Evolutionary conservation across 2,888 invertebrate species (phyloP).

Genomic region (Stegophylla sp.): DNA sequence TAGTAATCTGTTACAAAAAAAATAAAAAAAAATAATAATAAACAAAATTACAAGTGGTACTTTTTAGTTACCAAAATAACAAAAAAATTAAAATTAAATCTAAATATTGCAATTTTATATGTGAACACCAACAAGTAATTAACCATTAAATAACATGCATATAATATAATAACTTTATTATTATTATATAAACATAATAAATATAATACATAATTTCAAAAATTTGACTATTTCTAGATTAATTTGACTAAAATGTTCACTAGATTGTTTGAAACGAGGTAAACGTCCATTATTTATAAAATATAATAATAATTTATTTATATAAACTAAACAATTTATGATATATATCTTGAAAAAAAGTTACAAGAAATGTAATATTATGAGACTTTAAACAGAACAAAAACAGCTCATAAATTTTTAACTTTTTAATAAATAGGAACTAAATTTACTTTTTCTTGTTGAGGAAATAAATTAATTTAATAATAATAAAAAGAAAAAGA

Average conservation of each 20-base stretch:
- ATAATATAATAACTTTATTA: conserved; percentile 34
- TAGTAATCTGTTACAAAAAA: not conserved
- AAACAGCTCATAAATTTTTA: conserved; percentile 52
- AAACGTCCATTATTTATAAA: conserved; percentile 41
- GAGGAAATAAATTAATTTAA: conserved; percentile 56
- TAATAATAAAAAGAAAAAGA: conserved; percentile 37
- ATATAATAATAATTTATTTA: conserved; percentile 25
- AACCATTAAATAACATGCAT: conserved; percentile 45
- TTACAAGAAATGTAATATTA: conserved; percentile 39
- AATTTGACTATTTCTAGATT: conserved; percentile 32
- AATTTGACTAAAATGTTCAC: conserved; percentile 58
- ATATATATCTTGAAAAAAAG: conserved; percentile 33
- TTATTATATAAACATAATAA: conserved; percentile 24
- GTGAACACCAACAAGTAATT: conserved; percentile 41
- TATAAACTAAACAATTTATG: not conserved
- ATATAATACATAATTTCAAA: conserved; percentile 33
- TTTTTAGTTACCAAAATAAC: conserved; percentile 41
- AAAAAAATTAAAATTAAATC: conserved; percentile 14
- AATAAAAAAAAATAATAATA: conserved; percentile 31
- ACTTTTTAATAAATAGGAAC: conserved; percentile 58
- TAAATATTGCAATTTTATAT: conserved; percentile 45
- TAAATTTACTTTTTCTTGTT: conserved; percentile 57
- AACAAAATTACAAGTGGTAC: conserved; percentile 26
- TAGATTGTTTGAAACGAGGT: conserved; percentile 58
- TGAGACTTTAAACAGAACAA: conserved; percentile 48